Evolutionary conservation across 2,797 vertebrate genomes (phyloP), one percentile per base, ranked within the genome.

Genomic region (Simalia tracyae): DNA sequence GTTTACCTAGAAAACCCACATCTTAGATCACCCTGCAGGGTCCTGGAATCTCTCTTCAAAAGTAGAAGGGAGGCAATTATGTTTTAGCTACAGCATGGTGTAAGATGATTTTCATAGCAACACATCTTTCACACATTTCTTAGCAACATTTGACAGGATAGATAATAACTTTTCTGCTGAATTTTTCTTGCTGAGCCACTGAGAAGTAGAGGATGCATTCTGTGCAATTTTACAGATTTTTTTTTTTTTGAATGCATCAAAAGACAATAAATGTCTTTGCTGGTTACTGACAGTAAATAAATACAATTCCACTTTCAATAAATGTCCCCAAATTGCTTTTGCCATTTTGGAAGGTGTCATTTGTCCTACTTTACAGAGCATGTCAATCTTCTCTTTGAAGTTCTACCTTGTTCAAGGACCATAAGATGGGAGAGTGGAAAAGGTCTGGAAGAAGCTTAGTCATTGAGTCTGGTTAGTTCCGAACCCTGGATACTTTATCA

Each of bases 1-100:
- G 4, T 14, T 89, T 88, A 94, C 54, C 46, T 93, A 86, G 72
- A 90, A 93, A 93, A 96, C 86, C 86, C 92, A 46, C 36, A 56
- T 96, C 92, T 94, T 89, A 89, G 31, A 87, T 96, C 91, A 93
- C 46, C 86, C 2, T 72, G 9, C 89, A 68, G 31, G 60, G 54
- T 57, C 93, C 88, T 96, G 92, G 36, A 94, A 92, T 42, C 66
- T 42, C 59, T 87, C 68, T 66, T 92, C 92, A 94, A 89, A 36
- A 12, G n/a, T 57, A 50, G 10, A 88, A 57, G 86, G 94, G 56
- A 90, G 87, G 42, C 15, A 76, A 64, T 86, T 1, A 28, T 87
- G 72, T 17, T 91, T 93, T 95, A 26, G 76, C 31, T 93, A 26
- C 4, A 22, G 90, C 88, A 72, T 61, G 24, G 4, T 91, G 50